These are phyloP conservation scores for Lichenostomus cassidix DNA, from an alignment of 2,113 vertebrate species.

Conservation along the genomic window DNA sequence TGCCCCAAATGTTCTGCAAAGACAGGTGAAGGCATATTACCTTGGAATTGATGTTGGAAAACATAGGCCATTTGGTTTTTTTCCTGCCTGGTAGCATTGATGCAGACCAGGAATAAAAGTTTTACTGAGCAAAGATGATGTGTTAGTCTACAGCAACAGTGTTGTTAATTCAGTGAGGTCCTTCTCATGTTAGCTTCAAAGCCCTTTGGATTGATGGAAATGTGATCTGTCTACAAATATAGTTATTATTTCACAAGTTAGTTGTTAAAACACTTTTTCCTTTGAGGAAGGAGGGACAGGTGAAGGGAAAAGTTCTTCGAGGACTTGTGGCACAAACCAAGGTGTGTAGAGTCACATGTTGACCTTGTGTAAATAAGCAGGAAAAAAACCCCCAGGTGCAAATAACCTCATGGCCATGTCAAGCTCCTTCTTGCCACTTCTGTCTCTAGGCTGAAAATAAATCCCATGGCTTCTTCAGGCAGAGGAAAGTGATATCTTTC, in stretches of 20 bases:
- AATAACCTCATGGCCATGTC: background rate
- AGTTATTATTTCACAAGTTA: background rate
- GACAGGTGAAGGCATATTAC: background rate
- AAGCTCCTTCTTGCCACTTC: background rate
- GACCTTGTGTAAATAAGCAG: background rate
- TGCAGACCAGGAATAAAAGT: background rate
- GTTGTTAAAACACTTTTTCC: background rate
- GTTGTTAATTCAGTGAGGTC: background rate
- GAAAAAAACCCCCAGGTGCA: background rate
- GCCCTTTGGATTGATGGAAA: background rate
- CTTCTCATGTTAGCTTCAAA: background rate
- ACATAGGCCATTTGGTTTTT: background rate
- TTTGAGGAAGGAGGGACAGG: background rate
- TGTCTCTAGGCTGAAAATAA: background rate
- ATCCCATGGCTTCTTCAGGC: background rate
- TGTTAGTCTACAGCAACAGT: background rate
- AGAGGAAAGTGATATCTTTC: background rate
- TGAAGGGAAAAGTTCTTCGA: background rate
- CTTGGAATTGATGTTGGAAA: background rate
- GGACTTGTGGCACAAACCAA: background rate
- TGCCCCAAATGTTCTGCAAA: background rate
- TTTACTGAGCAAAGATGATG: background rate
- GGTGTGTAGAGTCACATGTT: background rate
- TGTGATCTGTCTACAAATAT: background rate
- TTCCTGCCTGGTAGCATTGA: background rate